phyloP scores from a whole-genome alignment of 2,888 invertebrate species.

The Tiliacea aurago region DNA sequence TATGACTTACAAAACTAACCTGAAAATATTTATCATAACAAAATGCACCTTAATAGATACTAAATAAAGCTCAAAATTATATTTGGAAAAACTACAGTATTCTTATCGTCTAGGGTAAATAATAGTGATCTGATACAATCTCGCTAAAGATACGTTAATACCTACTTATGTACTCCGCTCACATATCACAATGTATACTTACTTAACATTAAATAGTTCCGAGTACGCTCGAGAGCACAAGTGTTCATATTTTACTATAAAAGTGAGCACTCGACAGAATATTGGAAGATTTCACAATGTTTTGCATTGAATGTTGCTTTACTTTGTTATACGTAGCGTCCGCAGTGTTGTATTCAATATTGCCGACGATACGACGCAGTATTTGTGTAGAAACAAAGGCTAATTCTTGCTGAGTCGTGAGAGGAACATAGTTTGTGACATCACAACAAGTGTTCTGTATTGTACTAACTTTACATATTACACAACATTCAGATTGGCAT shows the following conservation, averaged over 20 bases:
- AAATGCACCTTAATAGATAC: slow-evolving; percentile 61
- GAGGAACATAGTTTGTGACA: slow-evolving; percentile 21
- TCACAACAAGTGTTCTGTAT: slow-evolving; percentile 29
- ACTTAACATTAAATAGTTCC: slow-evolving; percentile 38
- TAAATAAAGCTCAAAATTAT: slow-evolving; percentile 65
- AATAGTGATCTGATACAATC: slow-evolving; percentile 44
- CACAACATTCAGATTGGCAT: slow-evolving; percentile 46
- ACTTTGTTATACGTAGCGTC: not conserved
- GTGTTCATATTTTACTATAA: not conserved
- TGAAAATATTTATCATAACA: slow-evolving; percentile 51
- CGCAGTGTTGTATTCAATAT: not conserved
- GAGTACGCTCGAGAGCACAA: slow-evolving; percentile 11
- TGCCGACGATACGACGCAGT: not conserved
- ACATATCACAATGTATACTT: slow-evolving; percentile 56
- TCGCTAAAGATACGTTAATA: slow-evolving; percentile 15
- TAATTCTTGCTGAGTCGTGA: not conserved
- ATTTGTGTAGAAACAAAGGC: not conserved
- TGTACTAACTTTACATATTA: slow-evolving; percentile 36
- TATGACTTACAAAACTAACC: slow-evolving; percentile 53
- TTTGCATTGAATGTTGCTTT: not conserved
- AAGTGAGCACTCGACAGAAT: slow-evolving; percentile 23
- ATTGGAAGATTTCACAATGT: slow-evolving; percentile 6
- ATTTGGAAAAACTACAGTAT: slow-evolving; percentile 51
- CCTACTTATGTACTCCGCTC: slow-evolving; percentile 26
- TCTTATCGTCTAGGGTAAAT: slow-evolving; percentile 46